Conservation (phyloP, 2,113 vertebrate genomes). For the Onychostoma macrolepis region DNA sequence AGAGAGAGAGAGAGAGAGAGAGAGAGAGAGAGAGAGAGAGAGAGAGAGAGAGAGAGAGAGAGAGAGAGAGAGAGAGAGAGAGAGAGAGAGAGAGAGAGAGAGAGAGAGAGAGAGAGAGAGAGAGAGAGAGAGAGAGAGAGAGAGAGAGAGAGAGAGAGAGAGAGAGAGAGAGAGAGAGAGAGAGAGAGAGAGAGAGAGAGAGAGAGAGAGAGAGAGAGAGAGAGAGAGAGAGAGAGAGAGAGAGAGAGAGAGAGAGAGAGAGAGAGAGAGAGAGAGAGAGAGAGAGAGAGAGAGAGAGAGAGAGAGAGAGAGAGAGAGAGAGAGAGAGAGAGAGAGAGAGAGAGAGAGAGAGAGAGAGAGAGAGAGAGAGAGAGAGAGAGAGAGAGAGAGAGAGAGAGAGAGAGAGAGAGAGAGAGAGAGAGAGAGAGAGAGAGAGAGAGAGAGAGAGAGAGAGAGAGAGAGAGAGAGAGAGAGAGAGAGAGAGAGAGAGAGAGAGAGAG, state of each 20-base stretch:
- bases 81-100: conserved; percentile 8
- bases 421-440: background rate
- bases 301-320: background rate
- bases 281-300: conserved; percentile 8
- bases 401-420: conserved; percentile 8
- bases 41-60: conserved; percentile 8
- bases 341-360: background rate
- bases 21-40: background rate
- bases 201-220: conserved; percentile 8
- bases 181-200: background rate
- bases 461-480: background rate
- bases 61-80: background rate
- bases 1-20: conserved; percentile 8
- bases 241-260: conserved; percentile 8
- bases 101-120: background rate
- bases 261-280: background rate
- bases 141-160: background rate
- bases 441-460: conserved; percentile 8
- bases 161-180: conserved; percentile 8
- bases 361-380: conserved; percentile 8
- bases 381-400: background rate
- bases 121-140: conserved; percentile 8
- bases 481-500: conserved; percentile 8
- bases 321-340: conserved; percentile 8
- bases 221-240: background rate